Evolutionary conservation across 1,140 invertebrate genomes (phyloP), one percentile per base, ranked within the genome.

Genomic region (Drosophila funebris): DNA sequence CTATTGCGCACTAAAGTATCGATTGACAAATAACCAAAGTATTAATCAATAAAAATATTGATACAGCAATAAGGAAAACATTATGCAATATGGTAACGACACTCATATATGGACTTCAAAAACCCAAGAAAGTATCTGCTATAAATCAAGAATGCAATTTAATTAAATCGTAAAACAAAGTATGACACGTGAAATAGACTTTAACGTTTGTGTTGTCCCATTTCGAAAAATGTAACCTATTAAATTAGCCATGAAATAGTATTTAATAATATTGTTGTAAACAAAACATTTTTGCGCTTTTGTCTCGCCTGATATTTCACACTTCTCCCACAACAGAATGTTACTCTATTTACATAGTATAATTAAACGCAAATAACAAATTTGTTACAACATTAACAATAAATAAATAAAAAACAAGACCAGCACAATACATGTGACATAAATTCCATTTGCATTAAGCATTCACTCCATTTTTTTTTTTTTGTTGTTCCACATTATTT

Each of bases 391-490:
- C 53, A 57, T 57, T 57, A 24, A 27, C 18, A 43, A 43, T 4
- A 22, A 43, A n/a, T n/a, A n/a, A n/a, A n/a, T n/a, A n/a, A 1
- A 3, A 5, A 37, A 4, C 43, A 46, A 46, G 9, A 43, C 4
- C 43, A 48, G 33, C 16, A 14, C 14, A 20, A n/a, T 4, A 3
- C 16, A 46, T 60, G 31, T 66, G 75, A 77, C 74, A 72, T 53
- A 77, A 58, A 77, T 72, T 72, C 74, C 75, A 77, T 64, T 76
- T 58, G 27, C 66, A 56, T 58, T 58, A 44, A 18, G 13, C 56
- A 58, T 31, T 33, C 11, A 46, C 43, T 60, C 18, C n/a, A 36
- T 33, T 29, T 20, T 13, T 9, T 46, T 39, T 60, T 53, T 52
- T 31, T 27, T 18, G 11, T 43, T 44, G 24, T 74, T 46, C n/a